Conservation (phyloP, 2,113 vertebrate genomes). For the Plectropomus leopardus region DNA sequence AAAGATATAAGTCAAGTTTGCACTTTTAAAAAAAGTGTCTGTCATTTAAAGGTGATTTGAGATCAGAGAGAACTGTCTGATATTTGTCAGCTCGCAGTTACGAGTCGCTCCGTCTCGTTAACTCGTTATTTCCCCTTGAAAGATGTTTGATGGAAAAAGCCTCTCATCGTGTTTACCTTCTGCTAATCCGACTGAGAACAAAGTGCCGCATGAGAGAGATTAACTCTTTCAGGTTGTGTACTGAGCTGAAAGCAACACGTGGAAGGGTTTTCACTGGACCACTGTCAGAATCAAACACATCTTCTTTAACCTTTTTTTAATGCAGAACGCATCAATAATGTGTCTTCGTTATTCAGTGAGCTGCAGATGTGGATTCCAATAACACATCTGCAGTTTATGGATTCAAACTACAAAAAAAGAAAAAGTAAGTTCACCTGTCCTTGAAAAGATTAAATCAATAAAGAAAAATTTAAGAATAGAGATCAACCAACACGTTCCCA, state of each 20-base stretch:
- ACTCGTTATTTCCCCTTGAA: conserved; percentile 47
- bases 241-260: conserved; percentile 24
- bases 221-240: conserved; percentile 31
- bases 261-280: neutral
- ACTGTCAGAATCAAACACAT: neutral
- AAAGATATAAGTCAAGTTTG: neutral
- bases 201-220: conserved; percentile 39
- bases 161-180: conserved; percentile 12
- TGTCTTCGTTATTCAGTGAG: neutral
- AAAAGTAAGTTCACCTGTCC: no score
- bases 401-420: no score
- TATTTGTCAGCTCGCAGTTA: neutral
- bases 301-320: neutral
- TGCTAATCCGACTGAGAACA: conserved; percentile 26
- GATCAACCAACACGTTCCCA: no score
- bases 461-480: no score
- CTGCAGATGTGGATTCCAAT: neutral
- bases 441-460: no score
- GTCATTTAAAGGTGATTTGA: neutral
- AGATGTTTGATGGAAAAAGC: conserved; percentile 10
- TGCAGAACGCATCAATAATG: neutral
- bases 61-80: conserved; percentile 15
- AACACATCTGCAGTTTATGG: neutral
- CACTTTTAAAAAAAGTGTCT: neutral
- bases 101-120: neutral